Percentiles rank a stretch among this genome's conserved stretches.
Evolutionary conservation across 2,113 vertebrate genomes (phyloP).

Genomic region (Suncus etruscus): DNA sequence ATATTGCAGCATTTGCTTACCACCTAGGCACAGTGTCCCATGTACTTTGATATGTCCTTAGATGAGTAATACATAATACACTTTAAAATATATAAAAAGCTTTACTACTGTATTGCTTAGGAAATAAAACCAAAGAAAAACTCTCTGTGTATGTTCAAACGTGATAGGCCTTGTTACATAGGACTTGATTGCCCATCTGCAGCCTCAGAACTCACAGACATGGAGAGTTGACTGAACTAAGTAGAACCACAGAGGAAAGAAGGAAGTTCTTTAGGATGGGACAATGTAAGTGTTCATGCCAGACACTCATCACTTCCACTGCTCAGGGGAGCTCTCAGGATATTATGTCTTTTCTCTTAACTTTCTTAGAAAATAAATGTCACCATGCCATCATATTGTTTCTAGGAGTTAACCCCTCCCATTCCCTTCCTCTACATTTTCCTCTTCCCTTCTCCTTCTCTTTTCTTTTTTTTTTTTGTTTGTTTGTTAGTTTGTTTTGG

Average conservation of each 20-base stretch:
- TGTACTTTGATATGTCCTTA: not conserved
- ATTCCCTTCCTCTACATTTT: no score
- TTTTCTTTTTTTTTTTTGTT: no score
- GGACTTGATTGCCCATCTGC: not conserved
- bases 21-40: not conserved
- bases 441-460: no score
- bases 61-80: not conserved
- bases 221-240: not conserved
- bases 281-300: not conserved
- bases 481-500: no score
- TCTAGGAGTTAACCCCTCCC: not conserved
- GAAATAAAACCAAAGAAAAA: not conserved
- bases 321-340: not conserved
- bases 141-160: not conserved
- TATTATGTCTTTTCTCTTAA: not conserved
- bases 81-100: not conserved
- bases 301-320: not conserved
- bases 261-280: not conserved
- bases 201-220: not conserved
- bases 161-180: not conserved
- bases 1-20: not conserved
- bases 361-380: not conserved
- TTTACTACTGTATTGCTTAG: not conserved
- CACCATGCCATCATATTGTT: not conserved
- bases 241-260: not conserved